Evolutionary conservation across 2,888 invertebrate species (phyloP).

Genomic region (Lysandra bellargus): DNA sequence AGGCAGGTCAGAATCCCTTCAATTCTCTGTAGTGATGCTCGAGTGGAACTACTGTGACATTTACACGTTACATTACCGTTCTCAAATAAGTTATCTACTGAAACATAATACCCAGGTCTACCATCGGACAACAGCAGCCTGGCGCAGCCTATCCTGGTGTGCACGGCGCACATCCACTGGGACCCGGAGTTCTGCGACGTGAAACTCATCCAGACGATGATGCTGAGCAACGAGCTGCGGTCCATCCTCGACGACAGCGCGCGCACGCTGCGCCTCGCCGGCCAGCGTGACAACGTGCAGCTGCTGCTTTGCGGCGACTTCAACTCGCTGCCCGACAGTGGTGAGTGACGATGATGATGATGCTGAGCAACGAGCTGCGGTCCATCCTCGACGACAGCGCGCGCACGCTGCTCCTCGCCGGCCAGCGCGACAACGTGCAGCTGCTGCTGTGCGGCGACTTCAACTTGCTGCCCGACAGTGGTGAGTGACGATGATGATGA

Average conservation of each 20-base stretch:
- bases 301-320: constrained; percentile 98
- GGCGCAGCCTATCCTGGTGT: constrained; percentile 94
- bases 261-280: constrained; percentile 86
- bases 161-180: constrained; percentile 99
- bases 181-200: constrained; percentile 99
- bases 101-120: constrained; percentile 70
- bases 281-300: constrained; percentile 91
- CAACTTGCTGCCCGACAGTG: constrained; percentile 98
- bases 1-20: too few relatives aligned
- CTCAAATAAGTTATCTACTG: background rate
- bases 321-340: constrained; percentile 98
- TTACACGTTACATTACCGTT: too few relatives aligned
- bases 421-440: constrained; percentile 91
- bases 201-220: constrained; percentile 99
- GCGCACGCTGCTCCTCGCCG: constrained; percentile 86
- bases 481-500: constrained; percentile 84
- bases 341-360: constrained; percentile 82
- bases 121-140: constrained; percentile 88
- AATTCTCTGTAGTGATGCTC: too few relatives aligned
- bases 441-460: constrained; percentile 98
- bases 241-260: constrained; percentile 92
- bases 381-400: constrained; percentile 92
- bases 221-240: constrained; percentile 96
- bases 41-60: too few relatives aligned
- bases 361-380: constrained; percentile 96